Evolutionary conservation across 30 jellyfish, hydroid and myxozoan species (phyloP).

Genomic region (Mastigias papua): DNA sequence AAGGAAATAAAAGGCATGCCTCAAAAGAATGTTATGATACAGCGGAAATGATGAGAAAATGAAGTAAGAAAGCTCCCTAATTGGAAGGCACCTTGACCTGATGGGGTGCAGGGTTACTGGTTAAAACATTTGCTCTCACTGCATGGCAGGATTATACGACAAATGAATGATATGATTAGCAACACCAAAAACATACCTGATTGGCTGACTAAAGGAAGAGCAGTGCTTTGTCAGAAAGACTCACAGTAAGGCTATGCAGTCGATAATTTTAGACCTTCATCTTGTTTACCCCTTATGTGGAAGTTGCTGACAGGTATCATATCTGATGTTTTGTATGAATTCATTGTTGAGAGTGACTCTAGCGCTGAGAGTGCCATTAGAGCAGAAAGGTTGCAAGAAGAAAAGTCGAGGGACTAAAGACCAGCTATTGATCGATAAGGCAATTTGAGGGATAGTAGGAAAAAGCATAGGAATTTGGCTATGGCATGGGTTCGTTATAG

Average conservation of each 20-base stretch:
- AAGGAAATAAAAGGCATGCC: not conserved
- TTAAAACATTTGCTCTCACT: not conserved
- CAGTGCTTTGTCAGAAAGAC: constrained; percentile 45
- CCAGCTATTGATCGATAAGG: constrained; percentile 29
- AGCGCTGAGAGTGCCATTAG: not conserved
- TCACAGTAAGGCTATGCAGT: constrained; percentile 14
- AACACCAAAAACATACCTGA: not conserved
- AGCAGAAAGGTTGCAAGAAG: constrained; percentile 31
- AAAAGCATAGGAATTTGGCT: constrained; percentile 1
- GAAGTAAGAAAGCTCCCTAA: constrained; percentile 3
- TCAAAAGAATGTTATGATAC: not conserved
- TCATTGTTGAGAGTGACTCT: constrained; percentile 3
- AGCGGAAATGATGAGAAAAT: not conserved
- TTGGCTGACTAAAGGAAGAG: constrained; percentile 44
- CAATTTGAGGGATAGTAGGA: constrained; percentile 6
- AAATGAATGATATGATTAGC: constrained; percentile 2
- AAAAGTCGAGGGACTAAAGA: constrained; percentile 30
- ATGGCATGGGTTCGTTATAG: constrained; percentile 42
- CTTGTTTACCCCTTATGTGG: constrained; percentile 40
- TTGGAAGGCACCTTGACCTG: constrained; percentile 57
- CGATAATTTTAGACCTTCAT: constrained; percentile 19
- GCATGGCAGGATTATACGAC: constrained; percentile 16
- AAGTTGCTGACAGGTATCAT: constrained; percentile 32
- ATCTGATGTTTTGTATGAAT: not conserved
- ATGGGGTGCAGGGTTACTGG: constrained; percentile 44